phyloP scores from a whole-genome alignment of 2,888 invertebrate species.

The Odontomyia ornata region DNA sequence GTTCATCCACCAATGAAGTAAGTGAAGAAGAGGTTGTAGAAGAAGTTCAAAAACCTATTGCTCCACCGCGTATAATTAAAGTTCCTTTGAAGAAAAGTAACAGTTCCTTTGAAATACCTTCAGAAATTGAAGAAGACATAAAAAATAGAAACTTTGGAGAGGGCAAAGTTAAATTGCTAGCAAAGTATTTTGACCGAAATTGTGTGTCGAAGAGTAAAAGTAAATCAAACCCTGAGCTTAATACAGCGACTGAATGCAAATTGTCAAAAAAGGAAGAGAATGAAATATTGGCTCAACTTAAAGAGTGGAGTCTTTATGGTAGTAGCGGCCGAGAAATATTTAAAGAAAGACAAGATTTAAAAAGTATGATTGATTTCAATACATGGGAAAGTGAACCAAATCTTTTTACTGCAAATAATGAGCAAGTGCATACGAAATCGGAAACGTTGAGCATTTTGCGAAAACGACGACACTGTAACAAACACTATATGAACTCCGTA shows the following conservation, averaged over 20 bases:
- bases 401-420: not conserved
- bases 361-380: not conserved
- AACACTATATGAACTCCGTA: conserved; percentile 22
- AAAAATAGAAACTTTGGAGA: conserved; percentile 65
- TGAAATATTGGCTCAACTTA: conserved; percentile 60
- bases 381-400: conserved; percentile 46
- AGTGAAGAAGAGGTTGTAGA: conserved; percentile 8
- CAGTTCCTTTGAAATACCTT: conserved; percentile 57
- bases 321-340: conserved; percentile 48
- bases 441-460: not conserved
- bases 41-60: not conserved
- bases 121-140: not conserved
- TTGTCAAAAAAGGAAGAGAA: conserved; percentile 57
- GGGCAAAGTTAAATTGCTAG: conserved; percentile 75
- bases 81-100: conserved; percentile 58
- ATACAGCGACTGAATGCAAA: conserved; percentile 53
- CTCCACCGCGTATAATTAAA: conserved; percentile 50
- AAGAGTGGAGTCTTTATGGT: conserved; percentile 63
- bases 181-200: conserved; percentile 72
- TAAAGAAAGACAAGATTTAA: conserved; percentile 51
- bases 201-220: conserved; percentile 56
- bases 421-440: too few relatives aligned
- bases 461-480: conserved; percentile 15
- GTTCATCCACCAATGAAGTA: conserved; percentile 21
- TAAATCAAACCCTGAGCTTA: conserved; percentile 66